phyloP scores from a whole-genome alignment of 1,140 invertebrate species.

The Heterodera schachtii region DNA sequence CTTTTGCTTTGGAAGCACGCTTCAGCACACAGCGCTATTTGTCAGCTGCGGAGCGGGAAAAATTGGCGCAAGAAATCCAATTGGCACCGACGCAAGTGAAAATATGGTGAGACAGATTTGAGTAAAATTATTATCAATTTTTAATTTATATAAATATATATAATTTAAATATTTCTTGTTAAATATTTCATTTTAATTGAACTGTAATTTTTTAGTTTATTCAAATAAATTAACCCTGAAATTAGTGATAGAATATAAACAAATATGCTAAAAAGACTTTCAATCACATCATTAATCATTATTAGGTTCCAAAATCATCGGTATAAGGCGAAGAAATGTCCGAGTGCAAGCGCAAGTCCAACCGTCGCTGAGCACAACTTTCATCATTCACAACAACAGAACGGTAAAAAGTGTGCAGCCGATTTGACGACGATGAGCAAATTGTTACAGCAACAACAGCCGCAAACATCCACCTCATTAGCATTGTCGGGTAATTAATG shows the following conservation, averaged over 20 bases:
- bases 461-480: background rate
- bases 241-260: too few relatives aligned
- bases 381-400: background rate
- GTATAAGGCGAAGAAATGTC: constrained; percentile 19
- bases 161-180: background rate
- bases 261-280: background rate
- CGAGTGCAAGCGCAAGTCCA: background rate
- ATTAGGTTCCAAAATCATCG: constrained; percentile 66
- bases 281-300: background rate
- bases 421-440: constrained; percentile 11
- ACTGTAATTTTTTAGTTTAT: background rate
- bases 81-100: constrained; percentile 87
- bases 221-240: too few relatives aligned
- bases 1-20: constrained; percentile 87
- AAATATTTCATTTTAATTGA: too few relatives aligned
- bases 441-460: constrained; percentile 1
- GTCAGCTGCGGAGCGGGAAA: constrained; percentile 91
- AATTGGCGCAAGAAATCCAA: constrained; percentile 86
- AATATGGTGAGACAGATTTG: constrained; percentile 56
- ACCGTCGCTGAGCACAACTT: background rate
- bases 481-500: background rate
- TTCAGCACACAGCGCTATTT: constrained; percentile 92
- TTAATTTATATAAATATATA: background rate
- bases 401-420: constrained; percentile 4
- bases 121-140: background rate